Evolutionary conservation across 2,888 invertebrate genomes (phyloP), one percentile per base, ranked within the genome.

Genomic region (Atethmia centrago): DNA sequence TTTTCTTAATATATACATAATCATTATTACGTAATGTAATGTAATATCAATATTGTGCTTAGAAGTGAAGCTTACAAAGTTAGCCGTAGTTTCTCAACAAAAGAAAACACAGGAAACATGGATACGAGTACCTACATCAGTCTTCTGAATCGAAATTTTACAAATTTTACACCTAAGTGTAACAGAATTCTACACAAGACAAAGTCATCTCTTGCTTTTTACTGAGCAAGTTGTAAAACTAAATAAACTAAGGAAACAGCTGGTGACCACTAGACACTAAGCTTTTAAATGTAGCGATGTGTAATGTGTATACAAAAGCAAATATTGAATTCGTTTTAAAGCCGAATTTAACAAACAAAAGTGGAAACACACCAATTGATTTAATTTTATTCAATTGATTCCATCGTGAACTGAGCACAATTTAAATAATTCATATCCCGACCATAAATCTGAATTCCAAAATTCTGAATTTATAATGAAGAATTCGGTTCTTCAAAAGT

Each of bases 341-440:
- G 62, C 66, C 42, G 7, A 45, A 31, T 36, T 61, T 59, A 25
- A 7, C 36, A 47, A 67, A 75, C 25, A 14, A 67, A 70, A 68
- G 21, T 45, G 25, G 25, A 65, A 68, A 69, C 31, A 21, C 1
- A 55, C 53, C 31, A 67, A 62, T 42, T 47, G 12, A 40, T 53
- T 67, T 36, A 71, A 74, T 74, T 64, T 2, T 28, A 28, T 67
- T 47, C 68, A 69, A 74, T 71, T 61, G 49, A 74, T 80, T 61
- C 49, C n/a, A 61, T 28, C 21, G 40, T 59, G 0, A 62, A 36
- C 14, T 40, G 49, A 74, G 61, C 66, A 71, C 21, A 68, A 64
- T 65, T 59, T 61, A 75, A 75, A 72, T 61, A 61, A 73, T 81
- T 79, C 19, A 76, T 67, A 51, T 74, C 70, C 55, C n/a, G 28